Conservation (phyloP, 2,797 vertebrate species). For the Botia almorhae region DNA sequence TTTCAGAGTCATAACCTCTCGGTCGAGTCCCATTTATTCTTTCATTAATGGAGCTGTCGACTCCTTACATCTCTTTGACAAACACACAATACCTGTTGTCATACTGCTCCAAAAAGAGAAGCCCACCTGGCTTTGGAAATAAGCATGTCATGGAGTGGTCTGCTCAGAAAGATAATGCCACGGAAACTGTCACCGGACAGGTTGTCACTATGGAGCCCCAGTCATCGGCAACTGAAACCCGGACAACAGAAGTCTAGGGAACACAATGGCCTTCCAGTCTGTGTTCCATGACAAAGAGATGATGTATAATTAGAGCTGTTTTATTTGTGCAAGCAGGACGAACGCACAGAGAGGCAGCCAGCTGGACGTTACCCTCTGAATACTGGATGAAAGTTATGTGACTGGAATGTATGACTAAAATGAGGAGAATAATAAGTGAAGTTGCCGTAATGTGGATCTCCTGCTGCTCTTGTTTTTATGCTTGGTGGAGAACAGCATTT, state of each 20-base stretch:
- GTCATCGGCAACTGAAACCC: conserved; percentile 24
- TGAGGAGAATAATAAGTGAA: conserved; percentile 1
- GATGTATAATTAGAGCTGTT: conserved; percentile 39
- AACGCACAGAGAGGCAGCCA: conserved; percentile 16
- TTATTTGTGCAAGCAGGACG: conserved; percentile 30
- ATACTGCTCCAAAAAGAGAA: conserved; percentile 22
- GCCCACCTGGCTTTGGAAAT: conserved; percentile 49
- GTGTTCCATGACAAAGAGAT: conserved; percentile 24
- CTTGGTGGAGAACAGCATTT: conserved; percentile 1
- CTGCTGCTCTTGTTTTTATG: conserved; percentile 15
- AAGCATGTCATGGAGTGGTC: conserved; percentile 46
- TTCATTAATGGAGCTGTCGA: conserved; percentile 52
- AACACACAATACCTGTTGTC: conserved; percentile 55
- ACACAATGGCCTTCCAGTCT: conserved; percentile 45
- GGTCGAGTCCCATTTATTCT: conserved; percentile 44
- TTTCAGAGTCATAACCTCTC: conserved; percentile 40
- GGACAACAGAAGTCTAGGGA: conserved; percentile 31
- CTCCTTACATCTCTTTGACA: conserved; percentile 53
- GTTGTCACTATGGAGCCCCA: conserved; percentile 19
- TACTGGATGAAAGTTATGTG: conserved; percentile 18
- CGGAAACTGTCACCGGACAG: conserved; percentile 41
- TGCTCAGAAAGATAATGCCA: conserved; percentile 52
- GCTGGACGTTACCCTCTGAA: conserved; percentile 16
- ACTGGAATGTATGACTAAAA: conserved; percentile 10
- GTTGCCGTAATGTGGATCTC: background rate